Evolutionary conservation across 2,113 vertebrate species (phyloP).

Genomic region (Salminus brasiliensis): DNA sequence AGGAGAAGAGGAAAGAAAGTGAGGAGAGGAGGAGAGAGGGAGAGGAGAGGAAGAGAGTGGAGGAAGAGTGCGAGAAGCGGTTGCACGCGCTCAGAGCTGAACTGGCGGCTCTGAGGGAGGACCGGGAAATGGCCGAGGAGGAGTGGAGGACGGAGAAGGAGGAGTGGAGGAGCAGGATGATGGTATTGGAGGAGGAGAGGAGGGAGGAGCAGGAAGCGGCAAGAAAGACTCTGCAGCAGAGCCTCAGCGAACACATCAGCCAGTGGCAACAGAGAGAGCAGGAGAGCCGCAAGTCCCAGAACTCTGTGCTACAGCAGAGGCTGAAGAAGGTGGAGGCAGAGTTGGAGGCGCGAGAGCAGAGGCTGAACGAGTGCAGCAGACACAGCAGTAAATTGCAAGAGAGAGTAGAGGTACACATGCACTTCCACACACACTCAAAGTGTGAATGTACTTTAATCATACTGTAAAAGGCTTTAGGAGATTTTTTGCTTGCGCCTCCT

Average conservation of each 20-base stretch:
- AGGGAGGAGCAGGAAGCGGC: conserved; percentile 77
- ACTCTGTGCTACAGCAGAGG: conserved; percentile 83
- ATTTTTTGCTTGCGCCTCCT: too few species aligned
- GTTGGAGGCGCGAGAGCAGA: conserved; percentile 81
- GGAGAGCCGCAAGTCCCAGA: conserved; percentile 82
- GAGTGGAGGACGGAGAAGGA: conserved; percentile 63
- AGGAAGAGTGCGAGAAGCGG: conserved; percentile 59
- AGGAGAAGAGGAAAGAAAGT: conserved; percentile 66
- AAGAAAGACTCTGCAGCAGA: conserved; percentile 77
- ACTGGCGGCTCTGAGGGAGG: conserved; percentile 24
- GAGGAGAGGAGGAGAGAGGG: conserved; percentile 37
- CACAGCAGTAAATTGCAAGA: conserved; percentile 87
- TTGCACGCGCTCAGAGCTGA: conserved; percentile 47
- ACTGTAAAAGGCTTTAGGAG: too few species aligned
- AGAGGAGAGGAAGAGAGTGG: conserved; percentile 55
- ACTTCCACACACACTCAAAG: neutral
- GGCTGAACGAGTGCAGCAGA: conserved; percentile 83
- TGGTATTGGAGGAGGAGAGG: conserved; percentile 73
- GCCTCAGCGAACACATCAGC: conserved; percentile 77
- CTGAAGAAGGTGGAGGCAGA: conserved; percentile 86
- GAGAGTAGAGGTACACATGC: conserved; percentile 82
- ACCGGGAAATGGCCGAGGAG: conserved; percentile 56
- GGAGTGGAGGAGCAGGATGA: conserved; percentile 76
- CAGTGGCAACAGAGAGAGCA: conserved; percentile 85
- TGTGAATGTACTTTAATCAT: too few species aligned